A percentile compares a stretch with the other conserved stretches of the same genome.
phyloP scores from a whole-genome alignment of 2,113 vertebrate genomes.

The Sterna hirundo region DNA sequence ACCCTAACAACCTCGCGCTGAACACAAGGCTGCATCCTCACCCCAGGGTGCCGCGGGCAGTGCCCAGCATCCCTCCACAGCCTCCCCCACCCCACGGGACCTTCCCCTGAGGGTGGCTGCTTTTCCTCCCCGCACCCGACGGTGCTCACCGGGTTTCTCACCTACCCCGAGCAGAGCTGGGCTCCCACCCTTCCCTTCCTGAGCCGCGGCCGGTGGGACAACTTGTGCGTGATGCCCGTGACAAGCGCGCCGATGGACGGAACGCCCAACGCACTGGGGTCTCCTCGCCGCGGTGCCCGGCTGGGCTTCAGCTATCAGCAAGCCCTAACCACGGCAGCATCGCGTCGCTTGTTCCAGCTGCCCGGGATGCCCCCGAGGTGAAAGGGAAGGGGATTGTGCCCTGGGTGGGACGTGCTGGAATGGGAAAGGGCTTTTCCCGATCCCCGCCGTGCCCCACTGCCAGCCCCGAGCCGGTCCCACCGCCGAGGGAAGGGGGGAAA shows the following conservation, averaged over 20 bases:
- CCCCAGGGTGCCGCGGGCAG: rapidly evolving
- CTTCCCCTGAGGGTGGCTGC: rapidly evolving
- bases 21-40: rapidly evolving
- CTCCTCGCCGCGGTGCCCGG: rapidly evolving
- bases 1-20: rapidly evolving
- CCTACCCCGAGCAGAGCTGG: background rate
- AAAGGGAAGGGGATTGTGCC: too few relatives aligned
- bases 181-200: background rate
- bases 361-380: background rate
- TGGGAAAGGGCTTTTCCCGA: background rate
- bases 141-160: background rate
- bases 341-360: background rate
- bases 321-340: background rate
- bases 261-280: rapidly evolving
- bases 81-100: background rate
- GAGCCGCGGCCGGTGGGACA: background rate
- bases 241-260: rapidly evolving
- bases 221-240: rapidly evolving
- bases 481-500: background rate
- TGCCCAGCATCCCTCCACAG: background rate
- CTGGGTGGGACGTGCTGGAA: rapidly evolving
- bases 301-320: background rate
- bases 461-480: rapidly evolving
- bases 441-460: background rate
- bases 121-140: background rate